Base-by-base conservation (phyloP, 92 coral and sea anemone genomes). In the Porites rus region DNA sequence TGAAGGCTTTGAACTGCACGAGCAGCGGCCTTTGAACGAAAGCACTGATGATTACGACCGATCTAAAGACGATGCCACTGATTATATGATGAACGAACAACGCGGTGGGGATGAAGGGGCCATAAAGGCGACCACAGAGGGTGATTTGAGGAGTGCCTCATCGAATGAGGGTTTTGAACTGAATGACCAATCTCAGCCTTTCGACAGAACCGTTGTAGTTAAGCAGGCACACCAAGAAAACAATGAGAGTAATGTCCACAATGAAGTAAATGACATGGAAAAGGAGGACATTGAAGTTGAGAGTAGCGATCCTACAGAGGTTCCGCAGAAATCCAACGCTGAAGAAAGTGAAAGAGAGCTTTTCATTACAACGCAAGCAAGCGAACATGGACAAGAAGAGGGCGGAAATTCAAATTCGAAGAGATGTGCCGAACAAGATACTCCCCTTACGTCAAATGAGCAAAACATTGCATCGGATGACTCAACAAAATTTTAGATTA, bases 91-190 rank as follows among this genome's bases (percentile, higher is more conserved):
- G 46, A 38, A 5, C 46, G 46, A 38, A 46, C 65, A 77, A 38
- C 22, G 16, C 38, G 25, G 56, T 22, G 70, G 81, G 21, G 62
- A 61, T 58, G 69, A 10, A 28, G 56, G 9, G 64, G 69, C 68
- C 0, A 54, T 20, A 21, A 43, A 63, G 53, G 4, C 65, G 6
- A 21, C 10, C 67, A 38, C 13, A 31, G 31, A n/a, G 9, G 7
- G 58, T 16, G 71, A 77, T 31, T 50, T 62, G 61, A 20, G 12
- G 43, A 78, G 83, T 60, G 72, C 72, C 8, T 78, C 71, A 62
- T 62, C 72, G 1, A 78, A 78, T 72, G 83, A 78, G 18, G 83
- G 31, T n/a, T 78, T 78, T 50, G 83, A 78, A 12, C 9, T 63
- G 7, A n/a, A 11, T 31, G 83, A 78, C 4, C 83, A 51, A 12